Base-by-base conservation (phyloP, 2,113 vertebrate genomes). In the Synodontis membranacea region DNA sequence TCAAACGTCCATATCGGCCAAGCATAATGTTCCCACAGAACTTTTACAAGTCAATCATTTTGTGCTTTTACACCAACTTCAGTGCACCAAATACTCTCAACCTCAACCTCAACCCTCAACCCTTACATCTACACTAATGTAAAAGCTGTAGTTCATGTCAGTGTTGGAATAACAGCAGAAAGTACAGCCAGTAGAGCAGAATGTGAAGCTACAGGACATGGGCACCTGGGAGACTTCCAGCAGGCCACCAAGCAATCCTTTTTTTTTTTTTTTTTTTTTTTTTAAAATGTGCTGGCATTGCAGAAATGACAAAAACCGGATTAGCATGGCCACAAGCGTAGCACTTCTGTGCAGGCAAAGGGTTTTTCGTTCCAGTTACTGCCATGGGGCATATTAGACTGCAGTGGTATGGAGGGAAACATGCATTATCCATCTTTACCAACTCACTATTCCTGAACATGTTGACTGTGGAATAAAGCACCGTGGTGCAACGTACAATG, bases 251-350 rank as follows among this genome's bases (percentile, higher is more conserved):
- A 80, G 34, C 50, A 42, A 80, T 58, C 37, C 19, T 21, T 25
- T n/a, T n/a, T n/a, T n/a, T n/a, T n/a, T n/a, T n/a, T n/a, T n/a
- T n/a, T n/a, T n/a, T n/a, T n/a, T n/a, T n/a, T n/a, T n/a, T 66
- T 72, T 52, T 15, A 83, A 82, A 83, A 64, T 62, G 66, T 62
- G 68, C 34, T 64, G 56, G 52, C 46, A 15, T 34, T n/a, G 52
- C 84, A 50, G n/a, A 44, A 83, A 84, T 12, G 83, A 81, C 48
- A 75, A 75, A 62, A 31, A 81, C 37, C 2, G 50, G 37, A 84
- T 37, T 76, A 80, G 56, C 34, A 78, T 44, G 54, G 37, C n/a
- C 46, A 80, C 25, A 81, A 19, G 74, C 11, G 72, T 64, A 39
- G 48, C 5, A 21, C 23, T 19, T 46, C 42, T 76, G 81, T n/a